A percentile compares a stretch with the other conserved stretches of the same genome.
Evolutionary conservation across 1,140 invertebrate species (phyloP).

Genomic region (Drosophila punjabiensis): DNA sequence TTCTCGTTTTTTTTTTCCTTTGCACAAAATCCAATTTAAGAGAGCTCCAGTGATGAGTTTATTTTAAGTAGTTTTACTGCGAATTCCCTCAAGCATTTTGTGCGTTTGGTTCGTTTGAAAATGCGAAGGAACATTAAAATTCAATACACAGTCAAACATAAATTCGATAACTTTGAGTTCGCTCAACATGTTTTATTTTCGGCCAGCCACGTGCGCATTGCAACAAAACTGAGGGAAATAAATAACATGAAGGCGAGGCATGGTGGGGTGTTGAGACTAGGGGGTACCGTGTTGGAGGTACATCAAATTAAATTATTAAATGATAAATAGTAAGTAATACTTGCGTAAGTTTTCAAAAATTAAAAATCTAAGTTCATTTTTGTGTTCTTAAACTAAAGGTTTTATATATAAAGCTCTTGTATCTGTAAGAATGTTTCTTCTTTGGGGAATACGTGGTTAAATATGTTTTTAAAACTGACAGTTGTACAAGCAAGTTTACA

Average conservation of each 20-base stretch:
- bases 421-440: not conserved
- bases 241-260: constrained; percentile 1
- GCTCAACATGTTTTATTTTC: constrained; percentile 79
- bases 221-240: constrained; percentile 21
- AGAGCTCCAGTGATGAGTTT: constrained; percentile 61
- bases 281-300: not conserved
- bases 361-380: not conserved
- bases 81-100: constrained; percentile 65
- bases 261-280: not conserved
- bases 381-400: not conserved
- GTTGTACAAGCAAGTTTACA: no score
- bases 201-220: constrained; percentile 61
- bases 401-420: not conserved
- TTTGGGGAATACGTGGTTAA: not conserved
- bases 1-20: not conserved
- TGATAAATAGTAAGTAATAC: not conserved
- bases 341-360: no score
- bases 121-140: constrained; percentile 69
- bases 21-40: constrained; percentile 71
- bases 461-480: not conserved
- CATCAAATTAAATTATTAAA: not conserved
- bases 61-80: constrained; percentile 78
- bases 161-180: constrained; percentile 79
- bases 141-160: constrained; percentile 79
- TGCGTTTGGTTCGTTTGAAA: constrained; percentile 49